These are phyloP conservation scores for Ophioderma brevispina DNA, from an alignment of 35 echinoderm and acorn worm species.

Conservation along the genomic window DNA sequence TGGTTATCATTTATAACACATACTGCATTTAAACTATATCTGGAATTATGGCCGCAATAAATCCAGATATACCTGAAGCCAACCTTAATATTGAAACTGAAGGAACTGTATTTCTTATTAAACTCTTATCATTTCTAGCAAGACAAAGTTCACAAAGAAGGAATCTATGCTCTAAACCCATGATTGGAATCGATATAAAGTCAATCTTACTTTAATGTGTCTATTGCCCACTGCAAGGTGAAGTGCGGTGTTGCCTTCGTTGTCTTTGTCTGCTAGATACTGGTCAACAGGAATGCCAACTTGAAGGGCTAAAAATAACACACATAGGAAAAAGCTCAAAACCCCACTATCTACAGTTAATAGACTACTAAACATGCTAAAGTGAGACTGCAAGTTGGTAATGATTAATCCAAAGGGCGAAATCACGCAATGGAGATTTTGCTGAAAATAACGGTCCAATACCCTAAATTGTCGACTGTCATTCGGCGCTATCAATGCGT, in stretches of 20 bases:
- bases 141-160: no score
- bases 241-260: neutral
- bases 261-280: neutral
- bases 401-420: neutral
- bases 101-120: no score
- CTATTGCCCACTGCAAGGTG: neutral
- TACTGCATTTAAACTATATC: no score
- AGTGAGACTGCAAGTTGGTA: neutral
- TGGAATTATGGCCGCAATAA: no score
- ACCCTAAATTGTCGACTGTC: neutral
- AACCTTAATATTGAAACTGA: no score
- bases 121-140: no score
- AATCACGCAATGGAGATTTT: neutral
- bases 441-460: neutral
- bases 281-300: neutral
- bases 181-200: no score
- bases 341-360: neutral
- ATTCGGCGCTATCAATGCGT: no score
- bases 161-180: no score
- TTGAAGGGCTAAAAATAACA: neutral
- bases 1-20: no score
- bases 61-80: no score
- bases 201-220: neutral
- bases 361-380: neutral
- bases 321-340: neutral